Evolutionary conservation across 2,797 vertebrate species (phyloP), one percentile per base, ranked within the genome.

Genomic region (Pipistrellus pipistrellus): DNA sequence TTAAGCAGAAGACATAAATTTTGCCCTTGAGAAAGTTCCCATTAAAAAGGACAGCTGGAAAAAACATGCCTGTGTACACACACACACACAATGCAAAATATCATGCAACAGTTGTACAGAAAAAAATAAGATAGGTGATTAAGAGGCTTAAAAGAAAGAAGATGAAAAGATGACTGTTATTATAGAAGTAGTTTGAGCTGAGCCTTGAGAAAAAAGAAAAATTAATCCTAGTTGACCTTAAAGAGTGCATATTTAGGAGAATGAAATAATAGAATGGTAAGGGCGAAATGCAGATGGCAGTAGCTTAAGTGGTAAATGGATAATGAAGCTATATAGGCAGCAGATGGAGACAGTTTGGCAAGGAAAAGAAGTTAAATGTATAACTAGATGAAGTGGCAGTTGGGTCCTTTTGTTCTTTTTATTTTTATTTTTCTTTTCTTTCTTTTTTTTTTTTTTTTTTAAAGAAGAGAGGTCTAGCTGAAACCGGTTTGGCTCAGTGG

Each of bases 341-440:
- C 73, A 89, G 35, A 89, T 83, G 68, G 32, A 95, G 68, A 91
- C 46, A 90, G 83, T 83, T 92, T 88, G 46, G 44, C 91, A 91
- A 92, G 57, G 64, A 95, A 95, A 93, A n/a, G 27, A 57, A 94
- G 41, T 83, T 85, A 90, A 95, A 88, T 59, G 68, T 92, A 69
- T 76, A 94, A 87, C 44, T 89, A 89, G 48, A 78, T 55, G 59
- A 94, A 41, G 25, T 23, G 2, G 9, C 20, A 85, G 14, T 72
- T 90, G 55, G 21, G 9, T 85, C 76, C 89, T 62, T 92, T 94
- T 81, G 23, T 82, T 73, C 9, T 30, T 69, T 88, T 64, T 88
- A 53, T 91, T 64, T 88, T 2, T 18, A 20, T 20, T 20, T 53
- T 53, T 53, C 18, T 76, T 71, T 94, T 20, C 20, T 53, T 53